phyloP scores from a whole-genome alignment of 2,797 vertebrate genomes.

The Sternarchorhynchus goeldii region DNA sequence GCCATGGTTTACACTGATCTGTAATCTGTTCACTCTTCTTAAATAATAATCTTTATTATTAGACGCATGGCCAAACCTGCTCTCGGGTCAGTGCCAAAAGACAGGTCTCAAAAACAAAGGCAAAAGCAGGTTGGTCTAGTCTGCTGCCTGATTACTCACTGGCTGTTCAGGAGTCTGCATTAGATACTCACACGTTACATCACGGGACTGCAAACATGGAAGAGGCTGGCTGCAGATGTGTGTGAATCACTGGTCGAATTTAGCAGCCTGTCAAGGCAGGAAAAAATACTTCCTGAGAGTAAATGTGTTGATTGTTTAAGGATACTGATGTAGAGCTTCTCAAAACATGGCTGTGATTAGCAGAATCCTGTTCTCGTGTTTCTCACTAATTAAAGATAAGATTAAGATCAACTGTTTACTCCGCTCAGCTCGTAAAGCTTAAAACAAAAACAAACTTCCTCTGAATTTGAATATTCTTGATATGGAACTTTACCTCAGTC shows the following conservation, averaged over 20 bases:
- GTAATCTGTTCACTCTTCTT: background rate
- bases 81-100: constrained; percentile 16
- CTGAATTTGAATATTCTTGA: background rate
- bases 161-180: constrained; percentile 26
- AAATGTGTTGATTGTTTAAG: constrained; percentile 3
- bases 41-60: constrained; percentile 1
- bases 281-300: constrained; percentile 36
- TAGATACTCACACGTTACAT: constrained; percentile 49
- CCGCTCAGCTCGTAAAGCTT: background rate
- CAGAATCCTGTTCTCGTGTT: background rate
- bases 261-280: constrained; percentile 45
- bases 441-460: background rate
- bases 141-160: constrained; percentile 45
- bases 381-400: constrained; percentile 12
- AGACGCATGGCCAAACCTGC: background rate
- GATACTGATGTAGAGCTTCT: background rate
- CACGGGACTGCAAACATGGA: constrained; percentile 46
- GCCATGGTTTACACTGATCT: constrained; percentile 7
- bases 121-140: constrained; percentile 41
- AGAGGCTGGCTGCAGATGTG: constrained; percentile 33
- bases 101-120: constrained; percentile 21
- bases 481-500: background rate
- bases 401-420: background rate
- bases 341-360: constrained; percentile 15
- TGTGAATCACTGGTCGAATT: constrained; percentile 43